Evolutionary conservation across 2,113 vertebrate genomes (phyloP), one percentile per base, ranked within the genome.

Genomic region (Anser brachyrhynchus): DNA sequence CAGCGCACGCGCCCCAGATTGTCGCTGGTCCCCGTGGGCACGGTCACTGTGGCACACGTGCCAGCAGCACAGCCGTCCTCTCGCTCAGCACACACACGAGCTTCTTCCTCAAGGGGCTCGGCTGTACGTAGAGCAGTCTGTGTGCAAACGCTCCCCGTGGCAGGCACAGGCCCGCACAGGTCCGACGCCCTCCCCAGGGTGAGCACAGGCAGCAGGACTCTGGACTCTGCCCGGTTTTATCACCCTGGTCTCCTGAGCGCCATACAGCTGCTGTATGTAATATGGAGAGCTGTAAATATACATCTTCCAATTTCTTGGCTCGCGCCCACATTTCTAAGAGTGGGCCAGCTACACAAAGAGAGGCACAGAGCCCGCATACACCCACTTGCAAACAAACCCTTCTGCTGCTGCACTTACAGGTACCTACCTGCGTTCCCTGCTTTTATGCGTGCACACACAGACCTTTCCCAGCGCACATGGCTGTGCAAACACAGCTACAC

Each of bases 1-100:
- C 37, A 39, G 14, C 37, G 17, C 46, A 3, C 0, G 8, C 22
- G 46, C 41, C 41, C 41, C 1, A 1, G 33, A 55, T 9, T 0
- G 0, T 15, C 39, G 54, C 46, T 4, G 2, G 62, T 57, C 71
- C 67, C 76, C 21, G 65, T 65, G 58, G 74, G 77, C 57, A 73
- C 59, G 64, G 82, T 15, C 65, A 23, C 54, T 31, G 75, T 64
- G 83, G 69, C 72, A 44, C 3, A 4, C 22, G 21, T 76, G 55
- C 43, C 31, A 61, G 59, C 58, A 61, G 73, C 2, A 2, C 57
- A 66, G 41, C 71, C 58, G 6, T 57, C 58, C 75, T 81, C 37
- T 41, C 62, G 52, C 67, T 90, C 76, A 62, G 70, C 39, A 9
- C 4, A 57, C 54, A 57, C 43, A 7, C 8, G 3, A 49, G 2